phyloP scores from a whole-genome alignment of 2,113 vertebrate species.

The Gallinago media region DNA sequence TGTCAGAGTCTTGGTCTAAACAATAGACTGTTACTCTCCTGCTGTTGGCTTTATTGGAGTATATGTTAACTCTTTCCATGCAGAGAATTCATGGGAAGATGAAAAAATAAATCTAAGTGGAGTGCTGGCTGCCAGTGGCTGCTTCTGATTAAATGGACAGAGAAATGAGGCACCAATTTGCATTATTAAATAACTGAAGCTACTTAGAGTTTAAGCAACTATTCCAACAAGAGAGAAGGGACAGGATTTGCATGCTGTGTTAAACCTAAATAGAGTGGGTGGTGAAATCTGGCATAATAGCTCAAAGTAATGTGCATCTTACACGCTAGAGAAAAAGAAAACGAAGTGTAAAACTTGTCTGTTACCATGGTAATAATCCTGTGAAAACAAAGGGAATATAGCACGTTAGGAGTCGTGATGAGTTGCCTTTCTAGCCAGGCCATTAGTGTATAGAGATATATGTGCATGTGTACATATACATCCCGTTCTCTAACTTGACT shows the following conservation, averaged over 20 bases:
- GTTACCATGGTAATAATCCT: not conserved
- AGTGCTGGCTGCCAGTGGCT: not conserved
- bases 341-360: not conserved
- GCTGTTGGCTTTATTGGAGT: not conserved
- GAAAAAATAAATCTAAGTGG: not conserved
- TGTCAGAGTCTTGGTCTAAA: not conserved
- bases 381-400: not conserved
- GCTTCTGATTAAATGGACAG: not conserved
- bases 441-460: not conserved
- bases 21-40: not conserved
- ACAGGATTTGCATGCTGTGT: not conserved
- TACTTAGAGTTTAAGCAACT: not conserved
- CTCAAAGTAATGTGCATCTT: not conserved
- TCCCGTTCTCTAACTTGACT: not conserved
- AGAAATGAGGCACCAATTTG: not conserved
- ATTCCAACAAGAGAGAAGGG: not conserved
- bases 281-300: not conserved
- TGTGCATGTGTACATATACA: not conserved
- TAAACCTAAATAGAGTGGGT: not conserved
- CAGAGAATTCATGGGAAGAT: not conserved
- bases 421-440: not conserved
- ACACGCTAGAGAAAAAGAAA: not conserved
- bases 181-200: not conserved
- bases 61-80: not conserved
- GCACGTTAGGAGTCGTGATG: not conserved